Evolutionary conservation across 2,888 invertebrate genomes (phyloP), one percentile per base, ranked within the genome.

Genomic region (Amorpha juglandis): DNA sequence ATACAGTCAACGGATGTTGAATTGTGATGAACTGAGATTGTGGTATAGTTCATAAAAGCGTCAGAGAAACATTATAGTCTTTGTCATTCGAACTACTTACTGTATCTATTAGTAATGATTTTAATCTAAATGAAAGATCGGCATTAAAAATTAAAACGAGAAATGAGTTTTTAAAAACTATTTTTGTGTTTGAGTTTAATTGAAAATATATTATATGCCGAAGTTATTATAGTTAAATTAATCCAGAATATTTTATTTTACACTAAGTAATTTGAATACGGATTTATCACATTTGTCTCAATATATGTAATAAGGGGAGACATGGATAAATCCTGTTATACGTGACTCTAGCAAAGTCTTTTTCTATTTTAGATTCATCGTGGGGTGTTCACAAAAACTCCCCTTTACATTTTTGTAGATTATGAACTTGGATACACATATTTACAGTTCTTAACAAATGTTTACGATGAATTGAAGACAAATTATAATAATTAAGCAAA

Each of bases 1-100:
- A 77, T 78, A 72, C 68, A 78, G 69, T 74, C 71, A 74, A 76
- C 74, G 68, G 69, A 77, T 79, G 76, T 67, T 70, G 27, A 47
- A 62, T 11, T 11, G 38, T 19, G 58, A 8, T 14, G 4, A 45
- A 38, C 38, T 21, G 21, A 8, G 9, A 14, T 62, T 52, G 52
- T 27, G 12, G 33, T 53, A 53, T 33, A 33, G 14, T 33, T 27
- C 14, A 33, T 33, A 14, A 27, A 12, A 14, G n/a, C 6, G 11
- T 55, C 33, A 27, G 33, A 27, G 53, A 8, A 27, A 27, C 33
- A 35, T 11, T 9, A 53, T 33, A 14, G 14, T 14, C 50, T 50
- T 19, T 50, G 50, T 50, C 19, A 1, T 1, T 9, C n/a, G 19
- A 50, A 19, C 4, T 48, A n/a, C n/a, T 7, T 48, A n/a, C 48